These are phyloP conservation scores for Cosmopolites sordidus DNA, from an alignment of 2,888 invertebrate species.

Conservation along the genomic window DNA sequence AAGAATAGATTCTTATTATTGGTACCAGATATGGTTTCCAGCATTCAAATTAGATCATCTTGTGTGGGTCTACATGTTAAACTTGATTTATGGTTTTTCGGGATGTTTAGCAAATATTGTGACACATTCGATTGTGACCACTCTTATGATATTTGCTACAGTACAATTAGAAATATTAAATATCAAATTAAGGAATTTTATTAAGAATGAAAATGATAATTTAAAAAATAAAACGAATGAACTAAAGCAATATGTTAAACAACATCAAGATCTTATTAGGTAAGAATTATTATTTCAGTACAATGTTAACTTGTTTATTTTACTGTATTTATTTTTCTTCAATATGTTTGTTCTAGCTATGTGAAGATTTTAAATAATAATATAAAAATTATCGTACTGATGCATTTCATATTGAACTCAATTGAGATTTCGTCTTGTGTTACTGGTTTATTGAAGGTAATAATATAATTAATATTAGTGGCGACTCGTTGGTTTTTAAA, in stretches of 20 bases:
- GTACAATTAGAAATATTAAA: slow-evolving; percentile 8
- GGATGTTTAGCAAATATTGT: slow-evolving; percentile 3
- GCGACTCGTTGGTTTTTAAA: too few species aligned
- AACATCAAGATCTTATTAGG: slow-evolving; percentile 14
- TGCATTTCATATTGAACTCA: neutral
- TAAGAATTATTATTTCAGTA: too few species aligned
- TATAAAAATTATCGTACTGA: neutral
- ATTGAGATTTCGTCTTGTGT: neutral
- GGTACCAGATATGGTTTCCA: slow-evolving; percentile 9
- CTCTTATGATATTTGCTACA: slow-evolving; percentile 7
- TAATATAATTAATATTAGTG: too few species aligned
- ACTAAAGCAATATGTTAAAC: slow-evolving; percentile 4
- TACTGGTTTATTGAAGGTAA: neutral
- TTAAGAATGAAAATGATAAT: slow-evolving; percentile 2
- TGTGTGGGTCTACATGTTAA: neutral
- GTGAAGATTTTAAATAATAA: neutral
- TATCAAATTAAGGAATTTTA: slow-evolving; percentile 6
- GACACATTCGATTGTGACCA: slow-evolving; percentile 6
- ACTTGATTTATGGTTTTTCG: neutral
- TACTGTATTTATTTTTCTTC: too few species aligned
- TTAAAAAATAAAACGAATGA: neutral
- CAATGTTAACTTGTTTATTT: too few species aligned
- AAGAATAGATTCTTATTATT: slow-evolving; percentile 3
- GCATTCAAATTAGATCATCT: slow-evolving; percentile 8
- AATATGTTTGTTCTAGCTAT: neutral